Percentiles rank a stretch among this genome's conserved stretches.
phyloP scores from a whole-genome alignment of 2,113 vertebrate species.

The Spea bombifrons region DNA sequence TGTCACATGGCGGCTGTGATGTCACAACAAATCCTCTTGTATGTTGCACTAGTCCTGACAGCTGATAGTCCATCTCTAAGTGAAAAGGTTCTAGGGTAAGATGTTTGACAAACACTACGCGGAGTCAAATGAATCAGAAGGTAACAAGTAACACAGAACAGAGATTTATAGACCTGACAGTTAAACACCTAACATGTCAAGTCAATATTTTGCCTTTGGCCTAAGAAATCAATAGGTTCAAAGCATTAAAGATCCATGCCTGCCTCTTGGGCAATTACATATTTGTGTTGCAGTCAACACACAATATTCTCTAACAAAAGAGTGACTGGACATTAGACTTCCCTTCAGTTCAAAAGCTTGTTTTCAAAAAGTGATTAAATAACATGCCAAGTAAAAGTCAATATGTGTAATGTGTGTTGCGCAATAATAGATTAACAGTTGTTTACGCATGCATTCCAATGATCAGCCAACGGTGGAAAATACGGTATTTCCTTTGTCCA shows the following conservation, averaged over 20 bases:
- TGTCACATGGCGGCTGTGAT: too few species aligned
- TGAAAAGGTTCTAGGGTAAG: constrained; percentile 10
- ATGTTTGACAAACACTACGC: background rate
- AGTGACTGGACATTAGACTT: background rate
- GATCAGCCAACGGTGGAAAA: too few species aligned
- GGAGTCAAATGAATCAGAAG: background rate
- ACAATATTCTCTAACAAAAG: background rate
- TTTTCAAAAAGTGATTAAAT: background rate
- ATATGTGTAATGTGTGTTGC: constrained; percentile 14
- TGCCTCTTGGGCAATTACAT: constrained; percentile 11
- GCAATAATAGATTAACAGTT: background rate
- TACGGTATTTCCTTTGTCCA: too few species aligned
- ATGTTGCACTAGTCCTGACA: background rate
- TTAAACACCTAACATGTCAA: constrained; percentile 25
- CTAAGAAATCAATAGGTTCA: constrained; percentile 18
- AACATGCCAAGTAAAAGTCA: constrained; percentile 17
- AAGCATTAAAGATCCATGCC: constrained; percentile 9
- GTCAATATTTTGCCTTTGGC: constrained; percentile 17
- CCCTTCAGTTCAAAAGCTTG: background rate
- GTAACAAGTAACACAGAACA: background rate
- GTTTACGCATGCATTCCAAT: background rate
- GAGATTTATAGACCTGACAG: background rate
- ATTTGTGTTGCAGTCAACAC: background rate
- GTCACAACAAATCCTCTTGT: too few species aligned
- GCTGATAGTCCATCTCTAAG: background rate